Base-by-base conservation (phyloP, 2,797 vertebrate species). In the Sciurus vulgaris region DNA sequence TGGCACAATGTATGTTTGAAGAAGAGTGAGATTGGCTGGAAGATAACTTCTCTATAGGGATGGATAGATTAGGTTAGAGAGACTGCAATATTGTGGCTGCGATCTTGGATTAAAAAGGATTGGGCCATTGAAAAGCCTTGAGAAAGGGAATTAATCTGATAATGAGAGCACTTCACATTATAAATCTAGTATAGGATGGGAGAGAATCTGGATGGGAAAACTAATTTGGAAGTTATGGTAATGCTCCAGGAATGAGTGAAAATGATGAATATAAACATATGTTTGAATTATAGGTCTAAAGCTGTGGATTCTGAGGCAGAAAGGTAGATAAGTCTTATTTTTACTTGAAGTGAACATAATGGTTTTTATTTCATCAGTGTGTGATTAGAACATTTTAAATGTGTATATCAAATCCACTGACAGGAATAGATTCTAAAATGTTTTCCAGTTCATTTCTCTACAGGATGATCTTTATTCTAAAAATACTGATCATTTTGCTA, bases 361-460 rank as follows among this genome's bases (percentile, higher is more conserved):
- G 70, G 47, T 28, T 41, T 82, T 86, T 84, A 96, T 72, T 82
- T 70, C 28, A 89, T 78, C 56, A 47, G 17, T 56, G 30, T 67
- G 41, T 85, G 38, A 79, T 78, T 61, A 89, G 79, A 89, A 89
- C 33, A 85, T 67, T 85, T 91, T 76, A 76, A 84, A 91, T 61
- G 85, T 9, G 78, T 49, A 33, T 67, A 93, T 93, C 61, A 88
- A 85, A 95, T 4, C 85, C 61, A 95, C 10, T 81, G 88, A 79
- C 84, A 74, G 84, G 30, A 95, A 88, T 18, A 95, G 83, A 81
- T 81, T 86, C 73, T 95, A 65, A 88, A 94, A 89, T 85, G 69
- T 86, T 95, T 85, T 93, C 47, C 51, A 82, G 35, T 81, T 93
- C 67, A 85, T 76, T 93, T 97, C 54, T 91, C 59, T 95, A 54